Percentiles rank a stretch among this genome's conserved stretches.
Evolutionary conservation across 2,888 invertebrate genomes (phyloP).

Genomic region (Erebia ligea): DNA sequence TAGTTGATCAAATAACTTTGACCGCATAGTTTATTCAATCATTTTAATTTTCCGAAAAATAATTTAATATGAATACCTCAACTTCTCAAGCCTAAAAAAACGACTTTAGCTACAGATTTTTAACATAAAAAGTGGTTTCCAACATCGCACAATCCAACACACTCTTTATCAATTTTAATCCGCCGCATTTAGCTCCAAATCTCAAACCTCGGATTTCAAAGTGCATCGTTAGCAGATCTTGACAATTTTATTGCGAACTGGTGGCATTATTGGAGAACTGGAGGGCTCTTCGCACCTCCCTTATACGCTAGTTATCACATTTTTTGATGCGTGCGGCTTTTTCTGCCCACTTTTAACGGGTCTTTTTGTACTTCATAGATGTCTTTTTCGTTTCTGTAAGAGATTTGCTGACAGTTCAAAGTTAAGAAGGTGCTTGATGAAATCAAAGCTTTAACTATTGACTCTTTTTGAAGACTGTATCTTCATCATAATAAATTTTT

Average conservation of each 20-base stretch:
- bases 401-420: background rate
- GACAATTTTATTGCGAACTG: conserved; percentile 74
- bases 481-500: background rate
- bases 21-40: no score
- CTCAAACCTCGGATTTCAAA: conserved; percentile 55
- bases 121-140: background rate
- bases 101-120: background rate
- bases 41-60: no score
- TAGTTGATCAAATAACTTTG: no score
- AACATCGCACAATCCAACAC: conserved; percentile 6
- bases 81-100: background rate
- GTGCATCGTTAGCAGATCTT: conserved; percentile 77
- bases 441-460: background rate
- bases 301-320: conserved; percentile 76
- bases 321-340: conserved; percentile 73
- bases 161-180: conserved; percentile 37
- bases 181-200: conserved; percentile 50
- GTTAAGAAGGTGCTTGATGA: background rate
- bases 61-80: background rate
- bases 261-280: conserved; percentile 60
- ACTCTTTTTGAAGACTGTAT: background rate
- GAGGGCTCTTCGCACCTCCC: conserved; percentile 69
- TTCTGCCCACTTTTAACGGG: conserved; percentile 52
- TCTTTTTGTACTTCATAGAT: conserved; percentile 47
- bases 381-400: conserved; percentile 1